Evolutionary conservation across 2,888 invertebrate species (phyloP).

Genomic region (Diarsia rubi): DNA sequence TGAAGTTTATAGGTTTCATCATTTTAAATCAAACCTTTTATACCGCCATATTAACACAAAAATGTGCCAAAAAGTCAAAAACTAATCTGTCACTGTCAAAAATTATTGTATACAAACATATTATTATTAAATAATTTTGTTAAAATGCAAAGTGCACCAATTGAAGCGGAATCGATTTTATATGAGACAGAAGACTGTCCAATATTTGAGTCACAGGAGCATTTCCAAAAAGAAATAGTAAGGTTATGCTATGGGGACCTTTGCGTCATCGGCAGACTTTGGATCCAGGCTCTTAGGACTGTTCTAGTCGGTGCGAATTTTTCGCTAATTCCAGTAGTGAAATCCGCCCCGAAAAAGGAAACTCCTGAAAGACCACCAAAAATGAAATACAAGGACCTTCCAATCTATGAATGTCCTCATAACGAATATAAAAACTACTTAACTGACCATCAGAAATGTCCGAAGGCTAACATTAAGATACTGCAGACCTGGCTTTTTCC

Average conservation of each 20-base stretch:
- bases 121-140: slow-evolving; percentile 37
- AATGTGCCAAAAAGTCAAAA: slow-evolving; percentile 6
- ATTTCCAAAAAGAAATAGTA: slow-evolving; percentile 53
- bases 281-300: slow-evolving; percentile 68
- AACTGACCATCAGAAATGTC: slow-evolving; percentile 70
- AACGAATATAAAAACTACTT: slow-evolving; percentile 77
- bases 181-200: background rate
- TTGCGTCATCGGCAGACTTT: too few species aligned
- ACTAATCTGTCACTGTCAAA: slow-evolving; percentile 55
- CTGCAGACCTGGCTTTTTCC: slow-evolving; percentile 75
- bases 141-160: slow-evolving; percentile 48
- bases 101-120: slow-evolving; percentile 67
- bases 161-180: background rate
- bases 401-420: slow-evolving; percentile 79
- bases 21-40: slow-evolving; percentile 11
- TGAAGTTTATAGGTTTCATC: background rate
- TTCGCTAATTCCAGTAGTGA: slow-evolving; percentile 74
- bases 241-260: slow-evolving; percentile 73
- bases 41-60: background rate
- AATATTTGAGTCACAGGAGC: slow-evolving; percentile 62
- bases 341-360: slow-evolving; percentile 68
- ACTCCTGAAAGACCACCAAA: slow-evolving; percentile 73
- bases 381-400: slow-evolving; percentile 81
- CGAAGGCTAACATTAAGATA: slow-evolving; percentile 71
- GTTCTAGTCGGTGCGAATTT: slow-evolving; percentile 73